Evolutionary conservation across 2,797 vertebrate species (phyloP).

Genomic region (Philypnodon macrostomus): DNA sequence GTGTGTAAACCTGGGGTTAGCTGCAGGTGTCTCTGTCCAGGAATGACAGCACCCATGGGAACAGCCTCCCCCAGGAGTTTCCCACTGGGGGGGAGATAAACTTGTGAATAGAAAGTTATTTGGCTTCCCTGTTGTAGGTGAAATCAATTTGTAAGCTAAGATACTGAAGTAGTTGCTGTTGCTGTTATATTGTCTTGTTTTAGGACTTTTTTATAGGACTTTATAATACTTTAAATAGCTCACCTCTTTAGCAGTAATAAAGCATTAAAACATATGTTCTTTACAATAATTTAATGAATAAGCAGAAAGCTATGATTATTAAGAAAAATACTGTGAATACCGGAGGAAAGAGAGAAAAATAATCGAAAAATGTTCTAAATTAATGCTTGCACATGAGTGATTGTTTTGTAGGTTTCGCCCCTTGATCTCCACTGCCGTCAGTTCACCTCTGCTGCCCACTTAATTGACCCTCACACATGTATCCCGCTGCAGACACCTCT

Average conservation of each 20-base stretch:
- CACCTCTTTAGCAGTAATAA: no score
- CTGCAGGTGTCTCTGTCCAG: conserved; percentile 71
- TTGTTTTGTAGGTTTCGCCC: background rate
- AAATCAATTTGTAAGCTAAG: conserved; percentile 14
- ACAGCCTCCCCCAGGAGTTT: conserved; percentile 66
- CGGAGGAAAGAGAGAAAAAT: no score
- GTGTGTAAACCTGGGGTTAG: conserved; percentile 50
- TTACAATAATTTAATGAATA: no score
- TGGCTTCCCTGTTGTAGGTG: conserved; percentile 15
- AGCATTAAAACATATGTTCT: no score
- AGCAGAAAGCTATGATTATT: no score
- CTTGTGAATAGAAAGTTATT: conserved; percentile 21
- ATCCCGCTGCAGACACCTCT: conserved; percentile 9
- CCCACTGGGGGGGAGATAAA: conserved; percentile 34
- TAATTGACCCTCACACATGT: conserved; percentile 42
- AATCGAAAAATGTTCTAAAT: background rate
- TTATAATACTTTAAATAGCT: no score
- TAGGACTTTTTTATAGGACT: no score
- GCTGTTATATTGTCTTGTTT: background rate
- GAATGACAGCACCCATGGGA: conserved; percentile 66
- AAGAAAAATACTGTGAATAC: no score
- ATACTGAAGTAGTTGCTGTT: conserved; percentile 1
- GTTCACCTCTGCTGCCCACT: conserved; percentile 27
- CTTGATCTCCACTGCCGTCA: conserved; percentile 15
- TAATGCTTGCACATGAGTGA: background rate